phyloP scores from a whole-genome alignment of 2,113 vertebrate genomes.

The Apodemus sylvaticus region DNA sequence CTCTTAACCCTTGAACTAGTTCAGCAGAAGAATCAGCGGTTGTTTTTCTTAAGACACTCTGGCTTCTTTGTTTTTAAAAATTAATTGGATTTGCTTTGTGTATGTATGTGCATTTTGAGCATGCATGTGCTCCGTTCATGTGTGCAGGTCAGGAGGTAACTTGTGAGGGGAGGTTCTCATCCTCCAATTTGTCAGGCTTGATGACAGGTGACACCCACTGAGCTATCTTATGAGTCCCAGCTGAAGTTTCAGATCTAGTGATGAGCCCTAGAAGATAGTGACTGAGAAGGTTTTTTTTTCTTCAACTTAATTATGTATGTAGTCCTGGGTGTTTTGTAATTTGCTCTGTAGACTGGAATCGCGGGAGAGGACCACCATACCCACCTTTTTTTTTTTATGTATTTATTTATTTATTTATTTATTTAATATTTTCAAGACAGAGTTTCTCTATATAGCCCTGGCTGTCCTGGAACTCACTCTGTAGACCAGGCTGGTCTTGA shows the following conservation, averaged over 20 bases:
- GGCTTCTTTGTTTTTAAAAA: background rate
- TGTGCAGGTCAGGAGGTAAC: background rate
- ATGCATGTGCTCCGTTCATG: too few species aligned
- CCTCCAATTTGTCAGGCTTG: background rate
- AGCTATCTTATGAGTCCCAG: too few species aligned
- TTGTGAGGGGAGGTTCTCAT: background rate
- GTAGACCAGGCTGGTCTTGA: background rate
- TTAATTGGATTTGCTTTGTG: background rate
- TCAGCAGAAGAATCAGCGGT: too few species aligned
- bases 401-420: too few species aligned
- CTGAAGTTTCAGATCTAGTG: background rate
- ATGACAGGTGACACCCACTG: background rate
- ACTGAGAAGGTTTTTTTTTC: background rate
- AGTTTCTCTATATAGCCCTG: too few species aligned
- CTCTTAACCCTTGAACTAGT: background rate
- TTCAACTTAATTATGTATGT: background rate
- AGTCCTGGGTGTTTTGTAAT: background rate
- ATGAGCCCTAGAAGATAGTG: background rate
- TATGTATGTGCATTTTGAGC: background rate
- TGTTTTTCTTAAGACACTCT: background rate
- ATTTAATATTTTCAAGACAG: too few species aligned
- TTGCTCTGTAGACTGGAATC: too few species aligned
- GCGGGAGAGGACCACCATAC: too few species aligned
- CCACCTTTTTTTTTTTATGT: too few species aligned
- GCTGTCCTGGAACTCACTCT: too few species aligned